phyloP scores from a whole-genome alignment of 2,113 vertebrate genomes.

The Oplegnathus fasciatus region DNA sequence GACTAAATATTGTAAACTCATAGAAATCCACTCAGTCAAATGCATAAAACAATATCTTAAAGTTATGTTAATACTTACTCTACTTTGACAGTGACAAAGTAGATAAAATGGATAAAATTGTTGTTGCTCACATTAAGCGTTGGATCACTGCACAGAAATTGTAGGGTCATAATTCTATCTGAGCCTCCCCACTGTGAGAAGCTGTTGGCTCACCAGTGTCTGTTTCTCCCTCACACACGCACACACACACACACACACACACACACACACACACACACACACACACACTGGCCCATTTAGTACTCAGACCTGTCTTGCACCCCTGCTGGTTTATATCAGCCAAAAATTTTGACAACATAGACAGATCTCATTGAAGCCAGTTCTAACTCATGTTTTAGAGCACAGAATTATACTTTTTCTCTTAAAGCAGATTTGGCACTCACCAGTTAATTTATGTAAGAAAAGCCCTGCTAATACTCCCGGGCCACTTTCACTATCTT shows the following conservation, averaged over 20 bases:
- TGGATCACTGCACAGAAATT: slow-evolving; percentile 15
- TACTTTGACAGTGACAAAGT: too few relatives aligned
- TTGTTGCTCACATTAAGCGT: not conserved
- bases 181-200: slow-evolving; percentile 26
- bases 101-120: not conserved
- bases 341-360: not conserved
- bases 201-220: slow-evolving; percentile 2
- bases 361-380: not conserved
- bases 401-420: slow-evolving; percentile 2
- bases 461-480: slow-evolving; percentile 3
- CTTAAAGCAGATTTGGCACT: slow-evolving; percentile 22
- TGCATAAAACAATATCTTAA: not conserved
- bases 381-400: not conserved
- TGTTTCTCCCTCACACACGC: not conserved
- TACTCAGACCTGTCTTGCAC: slow-evolving; percentile 30
- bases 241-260: not conserved
- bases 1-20: not conserved
- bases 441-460: slow-evolving; percentile 13
- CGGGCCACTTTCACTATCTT: not conserved
- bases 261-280: slow-evolving; percentile 2
- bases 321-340: slow-evolving; percentile 3
- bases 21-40: not conserved
- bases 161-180: not conserved
- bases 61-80: not conserved
- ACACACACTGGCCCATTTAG: slow-evolving; percentile 7